Conservation (phyloP, 1,140 invertebrate species). For the Medauroidea extradentata region DNA sequence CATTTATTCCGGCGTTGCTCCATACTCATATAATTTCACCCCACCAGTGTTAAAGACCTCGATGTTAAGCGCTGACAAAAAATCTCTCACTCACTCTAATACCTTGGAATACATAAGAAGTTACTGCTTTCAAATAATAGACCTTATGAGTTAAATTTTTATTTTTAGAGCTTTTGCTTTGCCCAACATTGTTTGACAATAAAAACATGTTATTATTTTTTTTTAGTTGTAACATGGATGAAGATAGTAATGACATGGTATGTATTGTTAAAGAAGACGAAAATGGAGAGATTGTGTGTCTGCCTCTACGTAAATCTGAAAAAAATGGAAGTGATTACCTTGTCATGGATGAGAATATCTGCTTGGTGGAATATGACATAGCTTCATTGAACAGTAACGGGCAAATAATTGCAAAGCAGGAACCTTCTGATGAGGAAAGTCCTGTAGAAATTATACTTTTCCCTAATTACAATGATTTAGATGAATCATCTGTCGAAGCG, state of each 20-base stretch:
- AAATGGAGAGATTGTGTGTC: slow-evolving; percentile 4
- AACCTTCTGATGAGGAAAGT: neutral
- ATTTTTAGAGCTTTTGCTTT: no score
- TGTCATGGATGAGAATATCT: slow-evolving; percentile 4
- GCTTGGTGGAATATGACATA: neutral
- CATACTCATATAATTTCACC: no score
- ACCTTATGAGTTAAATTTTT: no score
- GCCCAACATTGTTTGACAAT: no score
- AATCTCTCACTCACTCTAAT: no score
- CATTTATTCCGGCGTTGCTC: no score
- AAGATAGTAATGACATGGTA: neutral
- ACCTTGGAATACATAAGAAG: no score
- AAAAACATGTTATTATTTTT: no score
- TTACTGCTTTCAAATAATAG: no score
- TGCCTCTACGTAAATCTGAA: neutral
- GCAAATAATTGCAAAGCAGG: neutral
- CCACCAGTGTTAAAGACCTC: no score
- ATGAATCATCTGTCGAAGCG: neutral
- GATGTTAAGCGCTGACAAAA: no score
- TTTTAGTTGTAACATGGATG: no score
- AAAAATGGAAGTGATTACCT: neutral
- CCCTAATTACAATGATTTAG: neutral
- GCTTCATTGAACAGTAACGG: neutral
- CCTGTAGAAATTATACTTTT: slow-evolving; percentile 4
- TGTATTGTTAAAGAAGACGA: slow-evolving; percentile 8